phyloP scores from a whole-genome alignment of 2,113 vertebrate genomes.

The Cnemophilus loriae region DNA sequence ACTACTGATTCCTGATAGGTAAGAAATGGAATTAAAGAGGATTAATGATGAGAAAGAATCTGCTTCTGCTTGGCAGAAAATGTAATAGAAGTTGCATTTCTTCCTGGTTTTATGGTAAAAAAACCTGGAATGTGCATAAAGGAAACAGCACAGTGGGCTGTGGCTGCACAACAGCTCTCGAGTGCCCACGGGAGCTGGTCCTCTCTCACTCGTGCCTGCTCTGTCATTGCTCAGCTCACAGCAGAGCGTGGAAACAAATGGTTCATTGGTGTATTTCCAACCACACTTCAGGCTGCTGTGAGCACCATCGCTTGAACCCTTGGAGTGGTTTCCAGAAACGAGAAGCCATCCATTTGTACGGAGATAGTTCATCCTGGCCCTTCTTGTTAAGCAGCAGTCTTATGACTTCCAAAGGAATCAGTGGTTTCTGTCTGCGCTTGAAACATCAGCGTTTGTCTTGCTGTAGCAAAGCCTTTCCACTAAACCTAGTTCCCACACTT shows the following conservation, averaged over 20 bases:
- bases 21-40: background rate
- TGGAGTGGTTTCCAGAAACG: background rate
- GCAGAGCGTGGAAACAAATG: background rate
- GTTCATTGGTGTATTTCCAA: accelerated
- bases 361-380: background rate
- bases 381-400: background rate
- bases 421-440: background rate
- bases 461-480: background rate
- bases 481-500: constrained; percentile 57
- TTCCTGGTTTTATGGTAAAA: background rate
- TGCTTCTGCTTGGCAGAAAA: background rate
- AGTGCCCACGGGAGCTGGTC: background rate
- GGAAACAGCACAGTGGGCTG: background rate
- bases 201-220: background rate
- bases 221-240: background rate
- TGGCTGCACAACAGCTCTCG: background rate
- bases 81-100: background rate
- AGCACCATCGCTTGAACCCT: background rate
- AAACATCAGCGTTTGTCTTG: background rate
- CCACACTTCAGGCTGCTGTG: background rate
- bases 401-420: background rate
- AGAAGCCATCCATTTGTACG: background rate
- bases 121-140: background rate
- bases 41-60: background rate
- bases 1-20: background rate